These are phyloP conservation scores for Gambusia yucatana DNA, from an alignment of 2,797 vertebrate species.

Conservation along the genomic window DNA sequence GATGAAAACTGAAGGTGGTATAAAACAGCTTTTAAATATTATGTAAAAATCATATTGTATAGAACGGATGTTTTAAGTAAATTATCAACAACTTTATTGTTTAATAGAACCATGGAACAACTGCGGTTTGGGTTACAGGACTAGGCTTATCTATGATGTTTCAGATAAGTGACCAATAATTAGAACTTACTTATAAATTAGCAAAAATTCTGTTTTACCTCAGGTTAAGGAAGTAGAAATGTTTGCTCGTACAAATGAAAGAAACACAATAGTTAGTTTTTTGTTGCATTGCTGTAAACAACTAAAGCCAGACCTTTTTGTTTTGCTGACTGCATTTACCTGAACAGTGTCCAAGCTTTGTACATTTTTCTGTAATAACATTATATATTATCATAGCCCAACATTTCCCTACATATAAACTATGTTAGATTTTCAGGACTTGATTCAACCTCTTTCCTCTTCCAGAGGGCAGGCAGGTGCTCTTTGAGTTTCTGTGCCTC, in stretches of 20 bases:
- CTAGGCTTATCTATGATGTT: too few relatives aligned
- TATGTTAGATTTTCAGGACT: not conserved
- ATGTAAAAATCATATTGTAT: too few relatives aligned
- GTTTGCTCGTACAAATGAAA: not conserved
- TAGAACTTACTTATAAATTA: too few relatives aligned
- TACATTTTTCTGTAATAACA: not conserved
- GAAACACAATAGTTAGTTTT: not conserved
- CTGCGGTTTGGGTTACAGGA: too few relatives aligned
- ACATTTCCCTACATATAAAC: not conserved
- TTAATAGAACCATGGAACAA: not conserved
- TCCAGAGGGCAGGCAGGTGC: not conserved
- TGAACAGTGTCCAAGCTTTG: not conserved
- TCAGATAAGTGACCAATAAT: not conserved
- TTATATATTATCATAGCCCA: not conserved
- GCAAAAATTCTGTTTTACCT: not conserved
- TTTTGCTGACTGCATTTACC: not conserved
- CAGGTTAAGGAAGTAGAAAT: not conserved
- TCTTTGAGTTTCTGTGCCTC: conserved; percentile 5
- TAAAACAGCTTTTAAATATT: too few relatives aligned
- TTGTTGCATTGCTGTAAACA: not conserved
- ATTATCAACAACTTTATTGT: not conserved
- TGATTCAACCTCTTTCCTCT: not conserved
- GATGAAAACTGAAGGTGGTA: too few relatives aligned
- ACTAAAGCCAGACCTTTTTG: not conserved
- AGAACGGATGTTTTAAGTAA: not conserved